Evolutionary conservation across 2,113 vertebrate genomes (phyloP), one percentile per base, ranked within the genome.

Genomic region (Phalacrocorax carbo): DNA sequence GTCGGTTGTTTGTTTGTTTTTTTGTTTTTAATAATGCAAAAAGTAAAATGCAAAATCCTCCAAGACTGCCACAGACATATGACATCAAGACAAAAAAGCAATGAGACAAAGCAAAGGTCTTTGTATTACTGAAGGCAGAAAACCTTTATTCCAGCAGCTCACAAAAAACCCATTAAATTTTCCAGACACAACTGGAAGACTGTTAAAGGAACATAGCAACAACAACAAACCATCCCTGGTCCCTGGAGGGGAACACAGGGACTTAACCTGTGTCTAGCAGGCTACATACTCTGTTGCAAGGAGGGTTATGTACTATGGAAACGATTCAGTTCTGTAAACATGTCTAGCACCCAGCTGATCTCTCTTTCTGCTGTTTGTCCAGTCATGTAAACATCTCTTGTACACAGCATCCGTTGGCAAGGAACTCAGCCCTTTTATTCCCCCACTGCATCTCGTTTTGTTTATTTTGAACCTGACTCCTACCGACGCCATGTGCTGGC

Each of bases 401-500:
- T 84, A 70, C 51, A 42, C 51, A 84, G 40, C 0, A 0, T 40
- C 69, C 75, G 87, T 82, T 96, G 90, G 62, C 70, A 76, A 87
- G 36, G 49, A 82, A 19, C 73, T 94, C 57, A 49, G 29, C 18
- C 38, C 40, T 79, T 85, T 87, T 40, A 54, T 70, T 84, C 18
- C n/a, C 25, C 23, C 36, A 58, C 32, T 10, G 49, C 38, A 49
- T 26, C 61, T 80, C 40, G 49, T 61, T 92, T 90, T 94, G 78
- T 85, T 95, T 91, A n/a, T 87, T 95, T 88, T 94, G 57, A 95
- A 49, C 49, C 62, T 72, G 73, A 57, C 57, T 95, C 49, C 34
- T 76, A 5, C 40, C 3, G 2, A 44, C 9, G 19, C 42, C 30
- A 2, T 8, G 73, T 69, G 52, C 65, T 55, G 44, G 78, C 13